Conservation (phyloP, 2,797 vertebrate genomes). For the Meda fulgida region DNA sequence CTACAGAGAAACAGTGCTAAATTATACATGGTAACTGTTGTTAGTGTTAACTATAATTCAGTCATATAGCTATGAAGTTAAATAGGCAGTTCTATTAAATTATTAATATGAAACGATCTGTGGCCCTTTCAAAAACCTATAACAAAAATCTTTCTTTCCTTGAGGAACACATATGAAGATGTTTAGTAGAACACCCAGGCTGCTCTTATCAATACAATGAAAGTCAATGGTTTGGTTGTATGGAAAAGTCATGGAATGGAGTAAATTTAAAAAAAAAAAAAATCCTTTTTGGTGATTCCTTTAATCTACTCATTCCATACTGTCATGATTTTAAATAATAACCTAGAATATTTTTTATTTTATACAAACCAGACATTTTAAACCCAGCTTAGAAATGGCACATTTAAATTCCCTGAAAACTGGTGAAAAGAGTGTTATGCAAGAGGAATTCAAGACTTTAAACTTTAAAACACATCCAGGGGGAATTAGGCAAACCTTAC, state of each 20-base stretch:
- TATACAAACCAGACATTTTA: neutral
- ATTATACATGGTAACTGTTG: neutral
- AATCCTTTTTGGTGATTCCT: neutral
- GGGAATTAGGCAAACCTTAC: slow-evolving; percentile 39
- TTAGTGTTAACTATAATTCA: neutral
- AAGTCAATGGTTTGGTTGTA: neutral
- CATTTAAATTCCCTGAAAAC: neutral
- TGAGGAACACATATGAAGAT: neutral
- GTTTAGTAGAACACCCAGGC: neutral
- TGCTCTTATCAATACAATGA: neutral
- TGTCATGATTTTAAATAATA: neutral
- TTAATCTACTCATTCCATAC: neutral
- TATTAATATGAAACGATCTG: neutral
- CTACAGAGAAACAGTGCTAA: neutral
- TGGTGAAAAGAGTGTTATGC: neutral
- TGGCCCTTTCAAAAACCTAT: neutral
- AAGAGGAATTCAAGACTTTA: neutral
- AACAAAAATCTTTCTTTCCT: neutral
- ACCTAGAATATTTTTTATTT: neutral
- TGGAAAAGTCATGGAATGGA: neutral
- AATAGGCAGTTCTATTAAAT: neutral
- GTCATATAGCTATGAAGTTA: slow-evolving; percentile 9
- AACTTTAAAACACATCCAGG: slow-evolving; percentile 21
- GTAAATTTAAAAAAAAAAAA: neutral
- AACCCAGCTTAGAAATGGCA: neutral